Evolutionary conservation across 2,888 invertebrate species (phyloP).

Genomic region (Argynnis bischoffii): DNA sequence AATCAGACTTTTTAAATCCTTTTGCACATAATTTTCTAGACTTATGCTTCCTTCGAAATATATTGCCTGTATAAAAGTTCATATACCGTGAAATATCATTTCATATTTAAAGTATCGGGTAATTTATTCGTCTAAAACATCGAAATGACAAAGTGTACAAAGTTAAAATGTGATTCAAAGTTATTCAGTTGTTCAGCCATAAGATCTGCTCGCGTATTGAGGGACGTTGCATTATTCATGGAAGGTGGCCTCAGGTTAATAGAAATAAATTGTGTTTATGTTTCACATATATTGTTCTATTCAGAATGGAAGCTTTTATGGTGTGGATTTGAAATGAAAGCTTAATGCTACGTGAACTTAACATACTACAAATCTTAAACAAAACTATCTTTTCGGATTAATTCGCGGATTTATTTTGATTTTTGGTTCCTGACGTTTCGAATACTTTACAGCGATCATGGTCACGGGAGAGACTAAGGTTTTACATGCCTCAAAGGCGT

Average conservation of each 20-base stretch:
- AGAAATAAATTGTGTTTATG: constrained; percentile 54
- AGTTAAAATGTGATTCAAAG: constrained; percentile 39
- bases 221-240: constrained; percentile 35
- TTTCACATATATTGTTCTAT: constrained; percentile 41
- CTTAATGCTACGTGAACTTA: background rate
- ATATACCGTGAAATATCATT: constrained; percentile 8
- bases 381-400: too few relatives aligned
- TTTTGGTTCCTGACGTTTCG: too few relatives aligned
- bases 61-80: background rate
- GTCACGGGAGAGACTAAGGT: too few relatives aligned
- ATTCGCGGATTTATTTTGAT: too few relatives aligned
- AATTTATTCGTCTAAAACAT: constrained; percentile 37
- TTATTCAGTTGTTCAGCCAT: constrained; percentile 39
- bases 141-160: constrained; percentile 37
- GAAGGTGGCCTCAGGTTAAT: constrained; percentile 62
- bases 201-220: constrained; percentile 45
- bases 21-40: too few relatives aligned
- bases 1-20: too few relatives aligned
- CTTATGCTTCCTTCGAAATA: too few relatives aligned
- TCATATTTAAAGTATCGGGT: constrained; percentile 14
- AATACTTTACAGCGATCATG: too few relatives aligned
- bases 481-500: too few relatives aligned
- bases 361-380: too few relatives aligned
- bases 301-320: constrained; percentile 10
- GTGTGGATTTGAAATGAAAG: background rate